phyloP scores from a whole-genome alignment of 2,113 vertebrate genomes.

The Pelecanoides urinatrix region DNA sequence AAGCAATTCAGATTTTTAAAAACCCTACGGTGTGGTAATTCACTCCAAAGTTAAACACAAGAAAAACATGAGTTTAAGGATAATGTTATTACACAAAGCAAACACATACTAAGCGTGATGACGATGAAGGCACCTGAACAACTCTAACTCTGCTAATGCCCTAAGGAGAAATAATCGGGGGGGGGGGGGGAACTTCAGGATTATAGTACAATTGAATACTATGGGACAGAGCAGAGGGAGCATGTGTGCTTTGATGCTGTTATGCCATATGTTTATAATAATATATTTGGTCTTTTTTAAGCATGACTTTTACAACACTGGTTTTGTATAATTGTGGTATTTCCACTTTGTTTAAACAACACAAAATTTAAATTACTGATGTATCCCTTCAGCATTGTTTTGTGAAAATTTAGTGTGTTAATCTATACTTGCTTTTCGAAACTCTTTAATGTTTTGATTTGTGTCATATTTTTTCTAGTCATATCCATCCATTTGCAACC shows the following conservation, averaged over 20 bases:
- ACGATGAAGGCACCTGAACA: neutral
- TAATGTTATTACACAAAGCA: neutral
- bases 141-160: neutral
- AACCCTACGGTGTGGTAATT: neutral
- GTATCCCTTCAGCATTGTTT: neutral
- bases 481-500: neutral
- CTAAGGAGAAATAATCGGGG: neutral
- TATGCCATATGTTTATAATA: neutral
- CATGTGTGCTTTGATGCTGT: neutral
- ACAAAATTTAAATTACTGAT: neutral
- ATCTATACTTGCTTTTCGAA: neutral
- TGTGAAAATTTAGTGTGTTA: neutral
- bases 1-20: neutral
- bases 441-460: neutral
- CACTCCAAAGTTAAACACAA: neutral
- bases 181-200: neutral
- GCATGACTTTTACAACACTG: neutral
- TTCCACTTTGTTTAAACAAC: neutral
- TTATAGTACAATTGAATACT: neutral
- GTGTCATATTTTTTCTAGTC: neutral
- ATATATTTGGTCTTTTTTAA: neutral
- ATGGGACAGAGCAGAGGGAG: neutral
- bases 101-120: neutral
- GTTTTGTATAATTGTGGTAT: neutral
- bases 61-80: neutral